Evolutionary conservation across 2,797 vertebrate genomes (phyloP).

Genomic region (Sylvilagus floridanus): DNA sequence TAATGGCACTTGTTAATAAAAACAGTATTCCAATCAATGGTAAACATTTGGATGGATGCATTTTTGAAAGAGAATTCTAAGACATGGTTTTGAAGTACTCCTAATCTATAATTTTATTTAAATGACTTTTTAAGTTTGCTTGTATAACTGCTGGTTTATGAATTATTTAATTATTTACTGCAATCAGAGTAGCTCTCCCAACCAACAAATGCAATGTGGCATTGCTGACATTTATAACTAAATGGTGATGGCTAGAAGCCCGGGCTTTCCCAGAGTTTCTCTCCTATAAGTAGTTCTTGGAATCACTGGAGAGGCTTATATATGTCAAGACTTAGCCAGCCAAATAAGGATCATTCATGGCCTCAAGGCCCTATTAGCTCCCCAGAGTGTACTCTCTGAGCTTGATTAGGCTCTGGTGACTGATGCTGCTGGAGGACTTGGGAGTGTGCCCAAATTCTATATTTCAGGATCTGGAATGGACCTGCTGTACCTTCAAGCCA

Average conservation of each 20-base stretch:
- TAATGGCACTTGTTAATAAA: not conserved
- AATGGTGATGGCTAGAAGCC: not conserved
- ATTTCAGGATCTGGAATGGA: not conserved
- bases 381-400: not conserved
- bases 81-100: not conserved
- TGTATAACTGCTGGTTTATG: not conserved
- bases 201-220: not conserved
- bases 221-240: not conserved
- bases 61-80: not conserved
- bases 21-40: not conserved
- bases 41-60: not conserved
- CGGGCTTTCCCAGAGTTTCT: constrained; percentile 1
- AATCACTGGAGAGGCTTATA: not conserved
- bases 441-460: rapidly evolving
- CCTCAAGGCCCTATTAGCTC: not conserved
- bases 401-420: not conserved
- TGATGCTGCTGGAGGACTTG: not conserved
- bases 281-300: not conserved
- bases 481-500: not conserved
- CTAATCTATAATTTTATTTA: not conserved
- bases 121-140: constrained; percentile 24
- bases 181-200: constrained; percentile 15
- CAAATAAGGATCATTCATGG: not conserved
- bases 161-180: constrained; percentile 52
- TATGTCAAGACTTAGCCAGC: not conserved